phyloP scores from a whole-genome alignment of 1,140 invertebrate genomes.

The Probaryconus sp. region DNA sequence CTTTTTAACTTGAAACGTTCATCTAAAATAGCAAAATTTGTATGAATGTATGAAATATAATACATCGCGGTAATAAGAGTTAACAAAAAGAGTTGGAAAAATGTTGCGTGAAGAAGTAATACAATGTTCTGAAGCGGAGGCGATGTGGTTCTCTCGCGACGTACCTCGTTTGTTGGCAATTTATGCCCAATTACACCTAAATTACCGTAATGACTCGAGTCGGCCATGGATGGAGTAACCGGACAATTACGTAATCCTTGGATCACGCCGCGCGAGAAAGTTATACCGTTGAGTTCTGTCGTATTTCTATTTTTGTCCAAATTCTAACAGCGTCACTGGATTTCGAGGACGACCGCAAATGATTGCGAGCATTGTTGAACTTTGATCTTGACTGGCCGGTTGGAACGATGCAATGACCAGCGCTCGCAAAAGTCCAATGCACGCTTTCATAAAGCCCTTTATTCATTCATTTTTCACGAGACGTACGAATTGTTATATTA shows the following conservation, averaged over 20 bases:
- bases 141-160: slow-evolving; percentile 39
- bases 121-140: no score
- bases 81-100: no score
- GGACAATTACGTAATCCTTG: slow-evolving; percentile 64
- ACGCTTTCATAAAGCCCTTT: slow-evolving; percentile 9
- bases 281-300: slow-evolving; percentile 28
- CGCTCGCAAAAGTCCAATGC: slow-evolving; percentile 23
- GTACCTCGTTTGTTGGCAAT: slow-evolving; percentile 58
- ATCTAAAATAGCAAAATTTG: no score
- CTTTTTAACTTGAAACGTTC: no score
- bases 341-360: slow-evolving; percentile 44
- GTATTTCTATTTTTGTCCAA: slow-evolving; percentile 57
- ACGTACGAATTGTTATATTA: no score
- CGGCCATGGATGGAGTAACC: slow-evolving; percentile 63
- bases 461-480: no score
- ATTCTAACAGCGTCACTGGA: slow-evolving; percentile 45
- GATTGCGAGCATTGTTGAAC: slow-evolving; percentile 39
- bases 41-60: no score
- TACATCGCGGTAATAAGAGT: no score
- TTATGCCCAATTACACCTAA: slow-evolving; percentile 70
- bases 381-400: slow-evolving; percentile 28
- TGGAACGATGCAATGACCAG: slow-evolving; percentile 15
- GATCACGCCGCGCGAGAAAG: slow-evolving; percentile 60
- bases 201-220: slow-evolving; percentile 69
- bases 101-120: no score